These are phyloP conservation scores for Autographa pulchrina DNA, from an alignment of 2,888 invertebrate species.

Conservation along the genomic window DNA sequence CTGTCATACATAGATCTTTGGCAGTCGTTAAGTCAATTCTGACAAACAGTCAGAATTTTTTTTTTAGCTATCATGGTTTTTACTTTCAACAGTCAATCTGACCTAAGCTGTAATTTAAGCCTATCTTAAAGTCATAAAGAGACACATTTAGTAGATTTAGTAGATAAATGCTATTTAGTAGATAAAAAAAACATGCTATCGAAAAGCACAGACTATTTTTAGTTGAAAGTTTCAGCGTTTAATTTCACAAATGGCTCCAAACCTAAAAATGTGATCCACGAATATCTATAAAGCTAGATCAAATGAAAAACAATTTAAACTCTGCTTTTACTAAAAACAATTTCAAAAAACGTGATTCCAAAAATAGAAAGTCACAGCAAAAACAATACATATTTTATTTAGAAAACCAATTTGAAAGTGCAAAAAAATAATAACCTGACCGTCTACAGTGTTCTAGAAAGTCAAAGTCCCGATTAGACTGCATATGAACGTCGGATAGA, in stretches of 20 bases:
- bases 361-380: not conserved
- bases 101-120: no score
- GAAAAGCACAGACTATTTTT: not conserved
- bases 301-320: not conserved
- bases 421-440: not conserved
- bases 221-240: not conserved
- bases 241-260: not conserved
- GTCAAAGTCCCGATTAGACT: slow-evolving; percentile 17
- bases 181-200: not conserved
- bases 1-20: no score
- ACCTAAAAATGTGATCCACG: no score
- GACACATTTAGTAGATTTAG: no score
- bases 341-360: not conserved
- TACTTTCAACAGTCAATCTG: no score
- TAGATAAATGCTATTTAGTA: no score
- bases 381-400: slow-evolving; percentile 13
- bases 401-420: not conserved
- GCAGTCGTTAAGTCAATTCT: no score
- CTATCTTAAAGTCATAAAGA: no score
- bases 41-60: no score
- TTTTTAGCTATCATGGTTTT: no score
- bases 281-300: not conserved
- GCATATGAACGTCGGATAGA: slow-evolving; percentile 7
- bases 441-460: slow-evolving; percentile 7
- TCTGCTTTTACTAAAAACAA: not conserved